A percentile compares a stretch with the other conserved stretches of the same genome.
Conservation (phyloP, 2,888 invertebrate genomes). For the Yponomeuta sedellus region DNA sequence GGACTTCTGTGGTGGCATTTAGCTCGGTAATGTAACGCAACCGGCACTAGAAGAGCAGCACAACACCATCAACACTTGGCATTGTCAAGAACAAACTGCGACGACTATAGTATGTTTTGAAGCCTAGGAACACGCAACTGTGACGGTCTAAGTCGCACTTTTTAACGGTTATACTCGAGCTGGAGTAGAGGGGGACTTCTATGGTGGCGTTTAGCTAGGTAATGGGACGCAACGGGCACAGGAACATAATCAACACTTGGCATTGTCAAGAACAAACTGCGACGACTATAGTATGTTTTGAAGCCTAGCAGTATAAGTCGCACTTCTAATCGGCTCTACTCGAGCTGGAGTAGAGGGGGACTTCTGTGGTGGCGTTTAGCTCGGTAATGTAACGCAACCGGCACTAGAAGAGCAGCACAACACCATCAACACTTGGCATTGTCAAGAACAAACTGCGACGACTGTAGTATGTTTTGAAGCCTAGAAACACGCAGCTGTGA, state of each 20-base stretch:
- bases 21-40: not conserved
- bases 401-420: too few relatives aligned
- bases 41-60: not conserved
- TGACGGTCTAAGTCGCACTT: not conserved
- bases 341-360: too few relatives aligned
- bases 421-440: too few relatives aligned
- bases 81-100: too few relatives aligned
- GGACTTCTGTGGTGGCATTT: not conserved
- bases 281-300: not conserved
- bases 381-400: not conserved
- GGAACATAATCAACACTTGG: too few relatives aligned
- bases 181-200: too few relatives aligned
- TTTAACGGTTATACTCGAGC: not conserved
- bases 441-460: too few relatives aligned
- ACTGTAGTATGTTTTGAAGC: not conserved
- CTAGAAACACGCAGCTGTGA: not conserved
- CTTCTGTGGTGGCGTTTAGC: not conserved
- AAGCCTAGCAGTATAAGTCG: constrained; percentile 36
- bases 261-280: too few relatives aligned
- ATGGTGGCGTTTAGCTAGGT: not conserved
- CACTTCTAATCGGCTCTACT: constrained; percentile 33
- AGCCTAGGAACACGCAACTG: not conserved
- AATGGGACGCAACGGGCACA: not conserved
- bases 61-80: too few relatives aligned
- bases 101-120: not conserved